phyloP scores from a whole-genome alignment of 2,888 invertebrate genomes.

The Rotaria sp. region DNA sequence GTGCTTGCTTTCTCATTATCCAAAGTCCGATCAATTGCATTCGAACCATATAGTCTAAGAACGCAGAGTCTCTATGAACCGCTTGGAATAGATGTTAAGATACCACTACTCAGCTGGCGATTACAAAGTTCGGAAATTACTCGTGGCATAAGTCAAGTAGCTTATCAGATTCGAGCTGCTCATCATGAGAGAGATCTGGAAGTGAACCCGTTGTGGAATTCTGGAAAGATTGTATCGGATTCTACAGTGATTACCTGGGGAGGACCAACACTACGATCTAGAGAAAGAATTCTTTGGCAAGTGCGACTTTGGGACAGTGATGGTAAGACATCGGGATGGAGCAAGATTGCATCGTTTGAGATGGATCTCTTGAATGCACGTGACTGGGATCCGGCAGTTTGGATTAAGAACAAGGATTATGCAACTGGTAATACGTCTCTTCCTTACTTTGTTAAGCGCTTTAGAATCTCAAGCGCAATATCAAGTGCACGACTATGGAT shows the following conservation, averaged over 20 bases:
- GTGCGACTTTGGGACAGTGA: neutral
- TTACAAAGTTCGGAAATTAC: neutral
- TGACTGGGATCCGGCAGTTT: neutral
- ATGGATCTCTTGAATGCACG: neutral
- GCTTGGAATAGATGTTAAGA: neutral
- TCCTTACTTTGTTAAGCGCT: neutral
- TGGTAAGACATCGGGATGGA: neutral
- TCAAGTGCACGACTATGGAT: neutral
- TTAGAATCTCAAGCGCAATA: neutral
- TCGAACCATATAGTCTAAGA: neutral
- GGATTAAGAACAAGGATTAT: neutral
- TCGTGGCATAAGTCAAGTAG: neutral
- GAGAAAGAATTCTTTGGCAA: neutral
- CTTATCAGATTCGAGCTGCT: neutral
- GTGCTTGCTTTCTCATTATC: neutral
- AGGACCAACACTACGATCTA: neutral
- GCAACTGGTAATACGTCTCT: neutral
- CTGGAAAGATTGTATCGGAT: neutral
- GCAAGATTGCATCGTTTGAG: neutral
- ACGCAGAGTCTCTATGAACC: neutral
- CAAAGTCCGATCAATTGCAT: neutral
- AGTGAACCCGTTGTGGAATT: neutral
- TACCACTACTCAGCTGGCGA: neutral
- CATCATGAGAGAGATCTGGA: neutral
- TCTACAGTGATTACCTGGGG: neutral